Percentiles rank a stretch among this genome's conserved stretches.
Evolutionary conservation across 53 echinoderm and acorn worm species (phyloP).

Genomic region (Glandiceps talaboti): DNA sequence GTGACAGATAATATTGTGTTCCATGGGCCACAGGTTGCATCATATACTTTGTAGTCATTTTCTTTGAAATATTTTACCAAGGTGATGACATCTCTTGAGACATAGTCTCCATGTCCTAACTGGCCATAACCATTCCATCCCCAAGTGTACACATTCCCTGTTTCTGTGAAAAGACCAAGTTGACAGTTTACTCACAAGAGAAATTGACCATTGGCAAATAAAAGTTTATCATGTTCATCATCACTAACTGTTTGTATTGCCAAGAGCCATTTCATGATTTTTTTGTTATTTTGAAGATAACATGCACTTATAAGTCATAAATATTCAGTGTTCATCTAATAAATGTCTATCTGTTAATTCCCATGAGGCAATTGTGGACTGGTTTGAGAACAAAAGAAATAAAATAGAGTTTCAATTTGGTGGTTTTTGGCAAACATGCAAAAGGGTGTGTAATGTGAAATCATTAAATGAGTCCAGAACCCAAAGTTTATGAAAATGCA

Average conservation of each 20-base stretch:
- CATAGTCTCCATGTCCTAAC: slow-evolving; percentile 55
- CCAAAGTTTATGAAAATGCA: too few species aligned
- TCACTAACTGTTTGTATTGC: not conserved
- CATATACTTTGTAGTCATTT: slow-evolving; percentile 22
- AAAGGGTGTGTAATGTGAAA: too few species aligned
- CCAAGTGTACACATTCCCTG: slow-evolving; percentile 71
- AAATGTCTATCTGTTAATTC: too few species aligned
- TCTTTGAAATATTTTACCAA: slow-evolving; percentile 31
- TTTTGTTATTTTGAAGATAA: not conserved
- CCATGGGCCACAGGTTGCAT: slow-evolving; percentile 60
- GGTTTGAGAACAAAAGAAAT: too few species aligned
- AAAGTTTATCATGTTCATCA: not conserved
- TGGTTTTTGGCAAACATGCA: too few species aligned
- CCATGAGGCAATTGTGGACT: too few species aligned
- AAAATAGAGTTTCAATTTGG: too few species aligned
- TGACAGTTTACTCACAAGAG: too few species aligned
- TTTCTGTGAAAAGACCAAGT: slow-evolving; percentile 21
- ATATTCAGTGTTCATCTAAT: too few species aligned
- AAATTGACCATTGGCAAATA: too few species aligned
- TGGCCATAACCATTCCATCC: slow-evolving; percentile 82
- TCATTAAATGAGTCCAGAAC: too few species aligned
- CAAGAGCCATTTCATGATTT: too few species aligned
- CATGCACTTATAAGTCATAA: not conserved
- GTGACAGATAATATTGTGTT: slow-evolving; percentile 33
- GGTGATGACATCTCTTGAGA: slow-evolving; percentile 42